These are phyloP conservation scores for Chondrosia reniformis DNA, from an alignment of 37 sponge, comb jelly and placozoan genomes.

Conservation along the genomic window DNA sequence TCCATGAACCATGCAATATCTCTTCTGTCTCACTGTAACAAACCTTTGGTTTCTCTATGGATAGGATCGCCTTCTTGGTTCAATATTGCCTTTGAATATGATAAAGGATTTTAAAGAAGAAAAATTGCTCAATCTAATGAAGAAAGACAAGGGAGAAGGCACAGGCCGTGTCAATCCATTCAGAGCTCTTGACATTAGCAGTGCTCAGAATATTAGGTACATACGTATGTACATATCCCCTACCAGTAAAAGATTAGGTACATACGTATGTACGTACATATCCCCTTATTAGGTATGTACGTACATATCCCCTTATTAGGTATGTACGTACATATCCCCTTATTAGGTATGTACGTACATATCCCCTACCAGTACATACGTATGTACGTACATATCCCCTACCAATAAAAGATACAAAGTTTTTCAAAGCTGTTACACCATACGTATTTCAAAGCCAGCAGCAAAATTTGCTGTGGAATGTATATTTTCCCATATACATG, in stretches of 20 bases:
- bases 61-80: not conserved
- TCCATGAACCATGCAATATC: too few species aligned
- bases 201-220: not conserved
- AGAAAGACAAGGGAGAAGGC: not conserved
- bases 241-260: too few species aligned
- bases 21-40: too few species aligned
- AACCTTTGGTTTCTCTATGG: too few species aligned
- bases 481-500: not conserved
- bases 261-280: not conserved
- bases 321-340: not conserved
- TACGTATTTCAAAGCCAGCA: too few species aligned
- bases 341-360: not conserved
- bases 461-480: not conserved
- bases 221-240: not conserved
- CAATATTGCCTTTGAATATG: not conserved
- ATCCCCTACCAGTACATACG: too few species aligned
- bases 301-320: not conserved
- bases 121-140: not conserved
- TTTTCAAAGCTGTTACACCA: too few species aligned
- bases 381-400: not conserved
- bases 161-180: not conserved
- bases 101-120: not conserved
- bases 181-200: not conserved
- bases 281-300: not conserved
- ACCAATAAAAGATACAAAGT: too few species aligned